Conservation (phyloP, 2,113 vertebrate genomes). For the Eleginops maclovinus region DNA sequence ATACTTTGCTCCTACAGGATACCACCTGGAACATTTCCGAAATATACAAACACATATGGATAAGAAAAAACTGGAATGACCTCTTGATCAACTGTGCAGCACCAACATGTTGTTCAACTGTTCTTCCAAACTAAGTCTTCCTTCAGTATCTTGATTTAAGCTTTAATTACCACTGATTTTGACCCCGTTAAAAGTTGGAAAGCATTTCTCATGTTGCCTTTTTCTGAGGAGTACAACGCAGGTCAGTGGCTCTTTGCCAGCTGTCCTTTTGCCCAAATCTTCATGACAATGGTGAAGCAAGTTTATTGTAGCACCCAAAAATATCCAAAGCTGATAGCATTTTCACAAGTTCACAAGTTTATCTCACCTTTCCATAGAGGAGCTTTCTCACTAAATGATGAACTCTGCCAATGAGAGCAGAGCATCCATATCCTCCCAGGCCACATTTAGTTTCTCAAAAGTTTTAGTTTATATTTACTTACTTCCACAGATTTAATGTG, state of each 20-base stretch:
- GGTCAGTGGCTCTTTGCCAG: background rate
- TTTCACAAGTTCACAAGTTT: conserved; percentile 7
- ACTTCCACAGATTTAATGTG: background rate
- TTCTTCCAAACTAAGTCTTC: background rate
- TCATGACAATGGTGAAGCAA: background rate
- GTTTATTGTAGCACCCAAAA: background rate
- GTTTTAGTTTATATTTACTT: background rate
- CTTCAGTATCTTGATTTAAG: conserved; percentile 10
- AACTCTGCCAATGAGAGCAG: conserved; percentile 6
- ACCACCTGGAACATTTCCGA: background rate
- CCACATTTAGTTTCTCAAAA: background rate
- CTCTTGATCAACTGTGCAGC: background rate
- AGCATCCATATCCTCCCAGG: conserved; percentile 10
- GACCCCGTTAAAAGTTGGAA: conserved; percentile 12
- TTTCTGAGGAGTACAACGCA: background rate
- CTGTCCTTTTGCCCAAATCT: conserved; percentile 8
- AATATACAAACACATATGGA: background rate
- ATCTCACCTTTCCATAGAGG: conserved; percentile 20
- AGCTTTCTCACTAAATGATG: conserved; percentile 29
- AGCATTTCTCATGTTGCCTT: background rate
- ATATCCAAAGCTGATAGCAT: background rate
- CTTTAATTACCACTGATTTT: conserved; percentile 15
- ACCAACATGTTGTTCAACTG: conserved; percentile 6
- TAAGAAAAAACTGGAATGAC: background rate
- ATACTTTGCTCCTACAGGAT: background rate